Base-by-base conservation (phyloP, 2,888 invertebrate species). In the Hyppa rectilinea region DNA sequence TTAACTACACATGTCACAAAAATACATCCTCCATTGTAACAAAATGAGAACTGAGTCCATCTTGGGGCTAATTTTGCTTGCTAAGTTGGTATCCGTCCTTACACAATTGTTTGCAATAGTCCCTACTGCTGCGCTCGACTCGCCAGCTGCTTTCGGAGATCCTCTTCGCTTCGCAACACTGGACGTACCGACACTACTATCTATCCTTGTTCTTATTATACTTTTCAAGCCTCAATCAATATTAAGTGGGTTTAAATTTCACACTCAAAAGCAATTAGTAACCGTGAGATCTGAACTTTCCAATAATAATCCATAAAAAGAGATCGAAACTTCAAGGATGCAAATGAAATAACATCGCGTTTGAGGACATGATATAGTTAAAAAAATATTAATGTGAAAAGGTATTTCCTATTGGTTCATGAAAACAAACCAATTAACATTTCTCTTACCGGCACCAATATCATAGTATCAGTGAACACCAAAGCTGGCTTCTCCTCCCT, bases 361-460 rank as follows among this genome's bases (percentile, higher is more conserved):
- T 94, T 90, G 92, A 95, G 95, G 95, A 96, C 96, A 96, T 96
- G 96, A 95, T 93, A 96, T 95, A 95, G 95, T 95, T 94, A 94
- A 95, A 95, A 94, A 95, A 94, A 94, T 93, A 94, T 94, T 95
- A 92, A 94, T 91, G 91, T 95, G 96, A 96, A 96, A 96, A 96
- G 96, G 96, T 96, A 96, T 95, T 93, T 94, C 93, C 94, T 93
- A 93, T 94, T 95, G 94, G 94, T 94, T 93, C 87, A 92, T 92
- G 85, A 89, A 90, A 91, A 91, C 89, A 92, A 93, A 94, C 94
- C 93, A 92, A 92, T 89, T 88, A 87, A 89, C 88, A 87, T 83
- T 78, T 79, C 64, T 89, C 93, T 95, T 93, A 94, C 95, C 94
- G 91, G 92, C 93, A 93, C 92, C 91, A 89, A 86, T 89, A 90